A percentile compares a stretch with the other conserved stretches of the same genome.
Conservation (phyloP, 2,797 vertebrate species). For the Atherinosoma microstoma region DNA sequence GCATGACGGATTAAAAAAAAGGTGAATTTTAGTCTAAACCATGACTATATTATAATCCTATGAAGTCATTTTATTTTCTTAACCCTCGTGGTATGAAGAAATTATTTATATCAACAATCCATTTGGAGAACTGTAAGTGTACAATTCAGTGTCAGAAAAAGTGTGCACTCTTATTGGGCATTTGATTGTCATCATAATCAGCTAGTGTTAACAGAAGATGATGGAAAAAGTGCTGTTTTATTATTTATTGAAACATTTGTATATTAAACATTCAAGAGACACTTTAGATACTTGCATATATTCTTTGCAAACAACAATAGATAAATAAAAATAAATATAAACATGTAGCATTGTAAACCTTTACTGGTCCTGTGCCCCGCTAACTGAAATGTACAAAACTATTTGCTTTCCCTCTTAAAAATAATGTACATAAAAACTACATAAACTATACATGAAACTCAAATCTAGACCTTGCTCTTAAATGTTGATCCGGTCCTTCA, state of each 20-base stretch:
- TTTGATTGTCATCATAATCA: background rate
- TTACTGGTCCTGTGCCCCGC: slow-evolving; percentile 34
- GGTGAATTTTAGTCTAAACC: no score
- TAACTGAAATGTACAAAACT: slow-evolving; percentile 2
- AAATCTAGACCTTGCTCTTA: background rate
- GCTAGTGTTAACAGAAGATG: background rate
- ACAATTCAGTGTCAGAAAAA: no score
- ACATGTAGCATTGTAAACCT: slow-evolving; percentile 48
- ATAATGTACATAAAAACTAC: no score
- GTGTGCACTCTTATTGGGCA: no score
- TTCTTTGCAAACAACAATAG: slow-evolving; percentile 29
- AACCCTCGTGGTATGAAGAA: no score
- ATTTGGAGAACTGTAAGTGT: no score
- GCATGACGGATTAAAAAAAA: no score
- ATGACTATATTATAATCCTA: no score
- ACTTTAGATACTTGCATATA: slow-evolving; percentile 16
- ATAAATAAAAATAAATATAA: slow-evolving; percentile 45
- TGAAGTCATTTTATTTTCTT: no score
- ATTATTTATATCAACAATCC: no score
- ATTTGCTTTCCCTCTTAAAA: background rate
- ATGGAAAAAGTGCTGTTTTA: background rate
- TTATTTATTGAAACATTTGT: slow-evolving; percentile 38
- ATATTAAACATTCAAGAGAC: slow-evolving; percentile 26
- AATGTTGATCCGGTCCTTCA: slow-evolving; percentile 16
- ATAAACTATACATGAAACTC: no score